Conservation (phyloP, 2,113 vertebrate species). For the Furnarius figulus region DNA sequence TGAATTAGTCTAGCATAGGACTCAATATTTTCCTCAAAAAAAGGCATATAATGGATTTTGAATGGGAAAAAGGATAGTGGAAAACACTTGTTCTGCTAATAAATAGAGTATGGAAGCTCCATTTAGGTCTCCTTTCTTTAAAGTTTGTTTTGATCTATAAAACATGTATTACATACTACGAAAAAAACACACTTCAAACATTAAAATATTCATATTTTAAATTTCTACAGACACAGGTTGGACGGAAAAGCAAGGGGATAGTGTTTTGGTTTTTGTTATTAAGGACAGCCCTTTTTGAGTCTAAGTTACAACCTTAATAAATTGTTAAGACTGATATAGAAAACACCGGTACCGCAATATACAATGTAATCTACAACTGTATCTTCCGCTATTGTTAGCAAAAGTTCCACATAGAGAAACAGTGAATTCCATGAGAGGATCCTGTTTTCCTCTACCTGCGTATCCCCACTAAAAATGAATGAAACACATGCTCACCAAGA, state of each 20-base stretch:
- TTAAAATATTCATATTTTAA: neutral
- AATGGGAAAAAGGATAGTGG: neutral
- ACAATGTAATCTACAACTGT: too few relatives aligned
- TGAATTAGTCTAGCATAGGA: neutral
- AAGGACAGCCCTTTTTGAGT: neutral
- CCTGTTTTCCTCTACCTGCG: neutral
- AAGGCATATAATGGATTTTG: neutral
- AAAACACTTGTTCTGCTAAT: neutral
- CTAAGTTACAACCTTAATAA: neutral
- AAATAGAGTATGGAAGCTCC: neutral
- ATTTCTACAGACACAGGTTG: neutral
- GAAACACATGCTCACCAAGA: neutral
- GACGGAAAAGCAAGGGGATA: accelerated
- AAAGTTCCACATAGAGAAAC: neutral
- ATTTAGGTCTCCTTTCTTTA: neutral
- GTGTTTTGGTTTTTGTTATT: neutral
- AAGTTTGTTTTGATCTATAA: neutral
- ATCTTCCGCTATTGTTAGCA: neutral
- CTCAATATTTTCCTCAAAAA: neutral
- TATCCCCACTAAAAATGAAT: neutral
- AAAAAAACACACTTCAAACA: neutral
- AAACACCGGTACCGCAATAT: neutral
- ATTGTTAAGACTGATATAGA: neutral
- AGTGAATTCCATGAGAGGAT: neutral
- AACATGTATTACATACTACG: neutral